Evolutionary conservation across 2,888 invertebrate genomes (phyloP), one percentile per base, ranked within the genome.

Genomic region (Mycogona germanica): DNA sequence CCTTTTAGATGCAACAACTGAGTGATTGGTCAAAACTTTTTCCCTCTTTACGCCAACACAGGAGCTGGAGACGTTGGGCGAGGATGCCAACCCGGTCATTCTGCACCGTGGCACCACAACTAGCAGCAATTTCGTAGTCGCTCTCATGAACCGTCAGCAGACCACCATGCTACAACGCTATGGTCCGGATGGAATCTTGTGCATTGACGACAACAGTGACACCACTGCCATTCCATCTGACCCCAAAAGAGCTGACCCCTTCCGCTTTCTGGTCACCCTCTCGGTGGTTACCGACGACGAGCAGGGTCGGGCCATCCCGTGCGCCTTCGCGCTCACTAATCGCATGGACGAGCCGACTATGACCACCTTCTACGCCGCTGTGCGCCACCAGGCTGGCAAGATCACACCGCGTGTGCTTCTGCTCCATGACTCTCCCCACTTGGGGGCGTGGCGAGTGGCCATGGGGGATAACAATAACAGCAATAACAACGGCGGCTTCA

Each of bases 391-490:
- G 19, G 21, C 14, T 2, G 35, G 21, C 4, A 25, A 32, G n/a
- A 29, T 48, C 4, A 35, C 2, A 14, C 21, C 32, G 30, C 29
- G n/a, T 17, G 19, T 23, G n/a, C 35, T 48, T 19, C 29, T 48
- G 48, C 12, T 21, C 7, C 14, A 17, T 9, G 35, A 32, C n/a
- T 7, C 29, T 9, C 2, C 19, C 21, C 3, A n/a, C 19, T 30
- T 14, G 19, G n/a, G 6, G 9, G 4, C 35, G 6, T 48, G 48
- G 48, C n/a, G 17, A 9, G 19, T 9, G 2, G 9, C 25, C 12
- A 48, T 48, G 48, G 48, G 35, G 4, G 48, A 29, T 21, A 30
- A 30, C 21, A n/a, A 35, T 35, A n/a, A n/a, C n/a, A n/a, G n/a
- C n/a, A n/a, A n/a, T n/a, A n/a, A n/a, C n/a, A n/a, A n/a, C n/a